Evolutionary conservation across 2,113 vertebrate species (phyloP), one percentile per base, ranked within the genome.

Genomic region (Pholis gunnellus): DNA sequence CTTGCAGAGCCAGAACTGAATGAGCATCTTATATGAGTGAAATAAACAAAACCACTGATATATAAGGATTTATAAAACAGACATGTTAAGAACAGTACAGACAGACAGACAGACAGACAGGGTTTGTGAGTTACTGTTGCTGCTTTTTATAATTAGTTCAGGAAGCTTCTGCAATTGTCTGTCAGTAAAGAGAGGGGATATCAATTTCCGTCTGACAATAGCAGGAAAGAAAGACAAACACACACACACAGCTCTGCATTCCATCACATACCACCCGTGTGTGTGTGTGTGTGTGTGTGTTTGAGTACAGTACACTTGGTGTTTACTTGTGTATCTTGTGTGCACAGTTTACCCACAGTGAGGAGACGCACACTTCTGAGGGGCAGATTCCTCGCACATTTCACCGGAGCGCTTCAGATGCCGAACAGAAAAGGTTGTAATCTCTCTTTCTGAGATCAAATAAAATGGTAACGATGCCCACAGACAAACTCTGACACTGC

Each of bases 61-160:
- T 59, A 59, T 66, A 9, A 29, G 42, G 68, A 20, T 82, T 79
- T 70, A 70, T 22, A 6, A 27, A 11, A 74, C 56, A 86, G 68
- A 69, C 70, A 79, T n/a, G 31, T 64, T 46, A 73, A 42, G 59
- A 14, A 42, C 67, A 61, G 56, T 27, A 20, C 44, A 67, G 31
- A 71, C 77, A 76, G 20, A 59, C 27, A 56, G 61, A 80, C 40
- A 78, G 67, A 59, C 73, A 60, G 72, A 68, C 81, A 71, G 84
- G 93, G 93, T 93, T 96, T 97, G 97, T 96, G 89, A 95, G 95
- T 96, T 96, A 96, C 96, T 98, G 97, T 94, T 97, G 97, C 98
- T 98, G 97, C 97, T 97, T 98, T 99, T 97, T 97, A 98, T 99
- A 99, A 98, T 98, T 95, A 97, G 96, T 97, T 96, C 97, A 96